Evolutionary conservation across 1,140 invertebrate genomes (phyloP), one percentile per base, ranked within the genome.

Genomic region (Melanaphis sacchari): DNA sequence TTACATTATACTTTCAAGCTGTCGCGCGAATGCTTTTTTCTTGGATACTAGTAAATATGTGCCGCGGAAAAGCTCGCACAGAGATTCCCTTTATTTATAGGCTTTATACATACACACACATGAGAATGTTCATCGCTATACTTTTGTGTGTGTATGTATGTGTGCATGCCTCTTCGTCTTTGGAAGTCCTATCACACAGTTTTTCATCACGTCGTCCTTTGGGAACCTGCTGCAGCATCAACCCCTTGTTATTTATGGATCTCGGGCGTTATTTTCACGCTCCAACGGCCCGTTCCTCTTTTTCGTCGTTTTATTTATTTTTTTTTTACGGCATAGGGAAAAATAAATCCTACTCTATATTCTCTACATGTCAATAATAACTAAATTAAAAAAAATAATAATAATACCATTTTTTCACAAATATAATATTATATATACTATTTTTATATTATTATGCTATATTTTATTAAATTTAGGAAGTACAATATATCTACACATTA

Each of bases 171-270:
- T 93, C 81, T 90, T 82, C 93, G 89, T 93, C 89, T 93, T 93
- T 84, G 52, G 36, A 89, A 93, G 93, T 93, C 93, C 93, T 90
- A 93, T 93, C 93, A 93, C 88, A 91, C 93, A 59, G 89, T 93
- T 93, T 93, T 93, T 93, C 93, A 93, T 93, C 93, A 93, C 93
- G 90, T 82, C 93, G 93, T 93, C 93, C 93, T 90, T 81, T 82
- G 89, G 87, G 93, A 93, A 93, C 93, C 43, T 91, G 93, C 93
- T 52, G 36, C 87, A 93, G 88, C 89, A 90, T 88, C 88, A 90
- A 90, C 93, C 91, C 88, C 85, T 93, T 82, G 89, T 93, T 93
- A 93, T 91, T 89, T 82, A 89, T 93, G 93, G 89, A 93, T 93
- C 54, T 87, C 85, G 85, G 85, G 93, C 93, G 93, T 89, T 89